A percentile compares a stretch with the other conserved stretches of the same genome.
Evolutionary conservation across 1,140 invertebrate genomes (phyloP).

Genomic region (Fopius arisanus): DNA sequence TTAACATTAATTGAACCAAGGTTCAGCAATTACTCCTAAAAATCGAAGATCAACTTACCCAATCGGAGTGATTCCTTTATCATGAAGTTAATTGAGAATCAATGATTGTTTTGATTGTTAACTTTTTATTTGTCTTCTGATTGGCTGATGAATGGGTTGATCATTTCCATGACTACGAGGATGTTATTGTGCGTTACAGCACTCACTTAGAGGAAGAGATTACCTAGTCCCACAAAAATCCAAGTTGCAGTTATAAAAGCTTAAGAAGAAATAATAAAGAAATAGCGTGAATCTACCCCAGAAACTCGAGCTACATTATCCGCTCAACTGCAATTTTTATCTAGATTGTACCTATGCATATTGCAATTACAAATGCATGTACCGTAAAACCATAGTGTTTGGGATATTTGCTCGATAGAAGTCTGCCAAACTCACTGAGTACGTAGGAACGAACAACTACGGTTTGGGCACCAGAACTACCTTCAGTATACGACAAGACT

Average conservation of each 20-base stretch:
- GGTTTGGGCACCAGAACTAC: not conserved
- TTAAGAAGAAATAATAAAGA: slow-evolving; percentile 23
- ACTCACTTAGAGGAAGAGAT: too few relatives aligned
- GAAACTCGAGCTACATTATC: slow-evolving; percentile 23
- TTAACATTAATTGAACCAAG: not conserved
- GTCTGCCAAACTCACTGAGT: not conserved
- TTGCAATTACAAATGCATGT: not conserved
- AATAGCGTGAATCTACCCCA: slow-evolving; percentile 37
- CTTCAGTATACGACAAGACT: not conserved
- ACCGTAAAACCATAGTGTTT: not conserved
- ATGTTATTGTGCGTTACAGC: too few relatives aligned
- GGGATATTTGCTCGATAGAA: not conserved
- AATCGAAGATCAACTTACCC: not conserved
- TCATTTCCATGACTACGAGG: too few relatives aligned
- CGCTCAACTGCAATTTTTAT: not conserved
- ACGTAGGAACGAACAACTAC: not conserved
- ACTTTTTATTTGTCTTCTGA: too few relatives aligned
- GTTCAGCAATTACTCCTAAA: not conserved
- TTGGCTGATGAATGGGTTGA: too few relatives aligned
- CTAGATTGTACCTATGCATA: not conserved
- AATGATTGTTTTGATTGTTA: too few relatives aligned
- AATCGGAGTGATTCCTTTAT: not conserved
- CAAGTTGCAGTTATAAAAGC: not conserved
- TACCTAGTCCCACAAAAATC: not conserved
- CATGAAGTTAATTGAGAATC: too few relatives aligned